Percentiles rank a stretch among this genome's conserved stretches.
Conservation (phyloP, 2,113 vertebrate species). For the Corapipo altera region DNA sequence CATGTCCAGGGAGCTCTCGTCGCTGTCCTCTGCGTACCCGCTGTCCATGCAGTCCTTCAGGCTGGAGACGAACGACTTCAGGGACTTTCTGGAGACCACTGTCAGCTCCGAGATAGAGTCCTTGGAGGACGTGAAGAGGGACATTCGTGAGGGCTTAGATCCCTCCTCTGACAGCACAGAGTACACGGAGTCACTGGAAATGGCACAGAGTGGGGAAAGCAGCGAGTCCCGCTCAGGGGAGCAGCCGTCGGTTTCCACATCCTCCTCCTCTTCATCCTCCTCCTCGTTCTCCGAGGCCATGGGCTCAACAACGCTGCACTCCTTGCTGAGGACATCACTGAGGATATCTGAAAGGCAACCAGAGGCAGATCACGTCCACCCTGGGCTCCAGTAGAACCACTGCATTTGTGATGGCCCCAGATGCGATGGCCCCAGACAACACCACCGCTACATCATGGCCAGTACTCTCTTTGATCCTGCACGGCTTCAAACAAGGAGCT, state of each 20-base stretch:
- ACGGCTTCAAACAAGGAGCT: neutral
- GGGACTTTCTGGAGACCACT: constrained; percentile 75
- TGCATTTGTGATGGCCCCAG: neutral
- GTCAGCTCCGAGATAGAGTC: constrained; percentile 84
- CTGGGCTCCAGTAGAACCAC: neutral
- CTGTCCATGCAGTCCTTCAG: constrained; percentile 88
- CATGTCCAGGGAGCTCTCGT: constrained; percentile 75
- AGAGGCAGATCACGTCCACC: neutral
- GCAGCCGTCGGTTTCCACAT: constrained; percentile 50
- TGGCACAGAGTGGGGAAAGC: constrained; percentile 74
- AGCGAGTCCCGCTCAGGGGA: constrained; percentile 56
- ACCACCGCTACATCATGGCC: accelerated
- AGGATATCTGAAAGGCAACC: constrained; percentile 82
- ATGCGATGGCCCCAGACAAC: accelerated
- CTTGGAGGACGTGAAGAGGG: constrained; percentile 75
- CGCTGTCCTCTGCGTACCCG: constrained; percentile 87
- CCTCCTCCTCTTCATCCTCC: constrained; percentile 76
- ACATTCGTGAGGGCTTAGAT: constrained; percentile 31
- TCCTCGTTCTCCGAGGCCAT: constrained; percentile 66
- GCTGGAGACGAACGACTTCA: constrained; percentile 83
- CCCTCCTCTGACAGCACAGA: constrained; percentile 74
- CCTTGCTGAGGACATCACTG: constrained; percentile 84
- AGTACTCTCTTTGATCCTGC: neutral
- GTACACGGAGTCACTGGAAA: constrained; percentile 69
- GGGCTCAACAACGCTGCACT: constrained; percentile 64